These are phyloP conservation scores for Psix sp. DNA, from an alignment of 1,140 invertebrate genomes.

Conservation along the genomic window DNA sequence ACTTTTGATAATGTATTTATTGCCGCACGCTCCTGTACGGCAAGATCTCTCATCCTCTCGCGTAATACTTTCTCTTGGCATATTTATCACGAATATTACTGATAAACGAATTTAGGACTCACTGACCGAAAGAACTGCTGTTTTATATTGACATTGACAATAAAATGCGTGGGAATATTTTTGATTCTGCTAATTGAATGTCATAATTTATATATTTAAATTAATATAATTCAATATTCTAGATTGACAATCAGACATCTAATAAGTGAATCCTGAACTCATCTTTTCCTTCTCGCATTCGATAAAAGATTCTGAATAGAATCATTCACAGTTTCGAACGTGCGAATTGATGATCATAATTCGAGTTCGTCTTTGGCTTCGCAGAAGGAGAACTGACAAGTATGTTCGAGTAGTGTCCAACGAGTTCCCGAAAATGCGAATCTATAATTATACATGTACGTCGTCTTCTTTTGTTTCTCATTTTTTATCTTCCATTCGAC, in stretches of 20 bases:
- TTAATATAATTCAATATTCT: too few species aligned
- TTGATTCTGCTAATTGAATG: conserved; percentile 16
- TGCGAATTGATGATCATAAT: conserved; percentile 56
- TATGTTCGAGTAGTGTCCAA: conserved; percentile 57
- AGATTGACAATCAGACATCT: too few species aligned
- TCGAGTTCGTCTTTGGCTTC: conserved; percentile 52
- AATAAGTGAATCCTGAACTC: conserved; percentile 1
- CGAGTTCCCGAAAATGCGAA: conserved; percentile 69
- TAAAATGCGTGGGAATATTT: conserved; percentile 34
- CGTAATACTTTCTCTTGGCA: conserved; percentile 21
- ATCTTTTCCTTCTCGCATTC: conserved; percentile 2
- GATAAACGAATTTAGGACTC: conserved; percentile 10
- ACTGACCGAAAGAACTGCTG: conserved; percentile 6
- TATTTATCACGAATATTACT: conserved; percentile 28
- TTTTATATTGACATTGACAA: conserved; percentile 10
- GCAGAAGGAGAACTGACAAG: conserved; percentile 60
- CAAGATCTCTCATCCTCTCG: conserved; percentile 12
- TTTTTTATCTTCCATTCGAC: conserved; percentile 41
- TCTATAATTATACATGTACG: conserved; percentile 72
- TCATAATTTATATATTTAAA: conserved; percentile 20
- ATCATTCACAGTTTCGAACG: conserved; percentile 44
- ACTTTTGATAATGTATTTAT: conserved; percentile 57
- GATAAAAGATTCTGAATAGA: conserved; percentile 40
- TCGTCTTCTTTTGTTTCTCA: conserved; percentile 61
- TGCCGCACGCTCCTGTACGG: conserved; percentile 34